Percentiles rank a stretch among this genome's conserved stretches.
Conservation (phyloP, 1,140 invertebrate genomes). For the Drosophila neocordata region DNA sequence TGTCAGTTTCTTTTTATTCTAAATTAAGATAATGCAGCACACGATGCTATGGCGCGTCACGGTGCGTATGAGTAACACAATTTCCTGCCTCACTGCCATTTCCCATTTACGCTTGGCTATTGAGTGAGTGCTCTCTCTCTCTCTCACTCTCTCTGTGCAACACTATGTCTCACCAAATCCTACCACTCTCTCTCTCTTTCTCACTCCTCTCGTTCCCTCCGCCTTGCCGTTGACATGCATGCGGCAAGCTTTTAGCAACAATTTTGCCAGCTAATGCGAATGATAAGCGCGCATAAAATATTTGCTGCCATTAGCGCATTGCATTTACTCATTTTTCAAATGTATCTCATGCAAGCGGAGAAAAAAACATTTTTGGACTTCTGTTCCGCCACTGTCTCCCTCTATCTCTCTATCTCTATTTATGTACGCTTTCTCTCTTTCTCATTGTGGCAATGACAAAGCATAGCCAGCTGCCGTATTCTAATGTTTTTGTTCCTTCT, state of each 20-base stretch:
- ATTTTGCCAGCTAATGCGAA: slow-evolving; percentile 70
- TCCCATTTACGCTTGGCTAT: slow-evolving; percentile 42
- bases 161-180: too few relatives aligned
- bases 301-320: slow-evolving; percentile 69
- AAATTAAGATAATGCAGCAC: slow-evolving; percentile 75
- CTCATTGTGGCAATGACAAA: slow-evolving; percentile 44
- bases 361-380: slow-evolving; percentile 12
- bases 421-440: not conserved
- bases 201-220: not conserved
- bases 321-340: slow-evolving; percentile 66
- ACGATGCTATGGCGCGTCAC: slow-evolving; percentile 32
- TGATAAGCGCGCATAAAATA: slow-evolving; percentile 77
- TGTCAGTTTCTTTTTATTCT: slow-evolving; percentile 46
- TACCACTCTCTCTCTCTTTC: not conserved
- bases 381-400: not conserved
- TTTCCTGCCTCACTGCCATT: slow-evolving; percentile 62
- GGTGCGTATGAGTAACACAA: slow-evolving; percentile 73
- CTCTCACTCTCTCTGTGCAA: not conserved
- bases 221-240: slow-evolving; percentile 10
- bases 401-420: slow-evolving; percentile 5
- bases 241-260: slow-evolving; percentile 68
- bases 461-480: slow-evolving; percentile 33
- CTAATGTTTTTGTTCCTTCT: not conserved
- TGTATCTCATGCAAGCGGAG: slow-evolving; percentile 7
- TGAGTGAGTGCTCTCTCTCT: slow-evolving; percentile 12